A percentile compares a stretch with the other conserved stretches of the same genome.
Evolutionary conservation across 2,113 vertebrate species (phyloP).

Genomic region (Marmota flaviventris): DNA sequence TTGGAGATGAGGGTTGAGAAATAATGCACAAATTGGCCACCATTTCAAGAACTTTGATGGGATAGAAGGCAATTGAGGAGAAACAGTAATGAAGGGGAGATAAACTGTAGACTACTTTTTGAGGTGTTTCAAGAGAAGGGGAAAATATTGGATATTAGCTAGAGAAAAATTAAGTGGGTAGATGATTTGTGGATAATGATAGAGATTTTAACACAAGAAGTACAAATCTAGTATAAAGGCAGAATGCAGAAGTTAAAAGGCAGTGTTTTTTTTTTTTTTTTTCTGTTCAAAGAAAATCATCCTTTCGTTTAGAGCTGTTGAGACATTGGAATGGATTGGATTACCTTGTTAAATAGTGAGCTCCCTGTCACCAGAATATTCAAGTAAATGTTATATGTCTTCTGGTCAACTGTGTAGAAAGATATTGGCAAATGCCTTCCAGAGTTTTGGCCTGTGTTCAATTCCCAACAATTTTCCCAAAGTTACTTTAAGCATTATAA

Average conservation of each 20-base stretch:
- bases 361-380: conserved; percentile 6
- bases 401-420: conserved; percentile 28
- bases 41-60: conserved; percentile 42
- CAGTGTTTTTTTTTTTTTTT: not conserved
- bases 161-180: conserved; percentile 39
- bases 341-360: conserved; percentile 35
- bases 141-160: conserved; percentile 36
- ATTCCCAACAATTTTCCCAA: conserved; percentile 52
- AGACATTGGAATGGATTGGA: conserved; percentile 29
- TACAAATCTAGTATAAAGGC: conserved; percentile 39
- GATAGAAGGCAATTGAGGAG: not conserved
- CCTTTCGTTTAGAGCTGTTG: conserved; percentile 56
- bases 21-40: not conserved
- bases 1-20: conserved; percentile 42
- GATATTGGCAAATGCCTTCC: conserved; percentile 13
- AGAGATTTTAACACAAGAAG: conserved; percentile 21
- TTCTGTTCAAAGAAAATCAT: conserved; percentile 16
- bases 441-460: conserved; percentile 60
- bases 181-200: conserved; percentile 35
- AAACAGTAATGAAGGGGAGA: not conserved
- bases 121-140: conserved; percentile 43
- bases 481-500: conserved; percentile 60
- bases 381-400: conserved; percentile 20
- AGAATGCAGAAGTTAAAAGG: conserved; percentile 44
- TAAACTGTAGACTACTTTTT: conserved; percentile 43